phyloP scores from a whole-genome alignment of 2,113 vertebrate species.

The Psittacus erithacus region DNA sequence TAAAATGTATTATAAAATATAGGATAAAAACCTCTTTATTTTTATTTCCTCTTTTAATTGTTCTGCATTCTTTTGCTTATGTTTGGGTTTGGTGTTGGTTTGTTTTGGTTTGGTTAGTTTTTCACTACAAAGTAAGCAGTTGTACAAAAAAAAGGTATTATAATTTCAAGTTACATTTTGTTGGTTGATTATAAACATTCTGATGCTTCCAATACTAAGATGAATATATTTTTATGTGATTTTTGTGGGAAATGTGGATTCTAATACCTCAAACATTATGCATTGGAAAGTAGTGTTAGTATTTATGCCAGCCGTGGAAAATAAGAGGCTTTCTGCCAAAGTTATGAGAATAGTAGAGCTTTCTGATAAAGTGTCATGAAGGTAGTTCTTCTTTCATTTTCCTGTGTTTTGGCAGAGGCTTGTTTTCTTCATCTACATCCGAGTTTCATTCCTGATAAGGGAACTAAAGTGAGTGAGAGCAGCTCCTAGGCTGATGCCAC shows the following conservation, averaged over 20 bases:
- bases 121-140: background rate
- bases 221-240: background rate
- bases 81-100: background rate
- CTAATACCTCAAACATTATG: background rate
- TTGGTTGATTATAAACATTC: background rate
- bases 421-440: background rate
- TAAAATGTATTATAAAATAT: background rate
- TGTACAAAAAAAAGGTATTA: background rate
- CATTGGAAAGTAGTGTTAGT: background rate
- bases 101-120: background rate
- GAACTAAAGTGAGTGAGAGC: background rate
- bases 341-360: background rate
- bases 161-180: background rate
- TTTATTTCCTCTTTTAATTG: background rate
- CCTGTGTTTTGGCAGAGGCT: background rate
- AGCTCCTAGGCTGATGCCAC: background rate
- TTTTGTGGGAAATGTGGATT: background rate
- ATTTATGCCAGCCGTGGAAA: background rate
- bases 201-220: background rate
- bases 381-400: background rate
- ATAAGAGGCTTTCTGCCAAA: background rate
- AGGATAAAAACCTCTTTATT: accelerated
- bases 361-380: background rate
- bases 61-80: background rate
- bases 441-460: background rate